phyloP scores from a whole-genome alignment of 2,888 invertebrate species.

The Onthophagus sagittarius region DNA sequence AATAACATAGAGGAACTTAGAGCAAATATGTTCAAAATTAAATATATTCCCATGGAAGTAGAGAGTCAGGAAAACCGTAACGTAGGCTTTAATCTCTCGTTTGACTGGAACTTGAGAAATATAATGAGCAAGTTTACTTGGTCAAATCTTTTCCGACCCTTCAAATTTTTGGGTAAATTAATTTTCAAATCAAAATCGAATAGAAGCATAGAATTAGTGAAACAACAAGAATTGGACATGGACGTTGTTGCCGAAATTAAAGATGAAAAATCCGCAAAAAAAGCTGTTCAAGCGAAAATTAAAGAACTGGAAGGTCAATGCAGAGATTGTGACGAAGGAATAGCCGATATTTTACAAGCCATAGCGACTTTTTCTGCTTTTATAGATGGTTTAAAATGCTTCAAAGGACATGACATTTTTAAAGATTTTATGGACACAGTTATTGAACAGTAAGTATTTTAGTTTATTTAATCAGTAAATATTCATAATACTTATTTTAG shows the following conservation, averaged over 20 bases:
- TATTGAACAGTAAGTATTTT: not conserved
- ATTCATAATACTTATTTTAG: not conserved
- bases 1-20: not conserved
- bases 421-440: not conserved
- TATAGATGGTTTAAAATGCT: not conserved
- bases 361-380: not conserved
- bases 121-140: not conserved
- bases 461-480: not conserved
- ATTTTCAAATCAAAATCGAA: not conserved
- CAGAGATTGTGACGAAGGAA: not conserved
- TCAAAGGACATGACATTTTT: not conserved
- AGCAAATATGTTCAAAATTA: not conserved
- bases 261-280: not conserved
- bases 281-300: not conserved
- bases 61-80: no score
- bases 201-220: not conserved
- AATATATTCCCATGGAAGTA: not conserved
- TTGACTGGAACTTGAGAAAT: no score
- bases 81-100: no score
- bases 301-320: not conserved
- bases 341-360: not conserved
- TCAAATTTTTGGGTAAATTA: not conserved
- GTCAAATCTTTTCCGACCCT: not conserved
- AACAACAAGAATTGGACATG: not conserved
- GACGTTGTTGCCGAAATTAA: not conserved